phyloP scores from a whole-genome alignment of 2,113 vertebrate genomes.

The Cinclus cinclus region DNA sequence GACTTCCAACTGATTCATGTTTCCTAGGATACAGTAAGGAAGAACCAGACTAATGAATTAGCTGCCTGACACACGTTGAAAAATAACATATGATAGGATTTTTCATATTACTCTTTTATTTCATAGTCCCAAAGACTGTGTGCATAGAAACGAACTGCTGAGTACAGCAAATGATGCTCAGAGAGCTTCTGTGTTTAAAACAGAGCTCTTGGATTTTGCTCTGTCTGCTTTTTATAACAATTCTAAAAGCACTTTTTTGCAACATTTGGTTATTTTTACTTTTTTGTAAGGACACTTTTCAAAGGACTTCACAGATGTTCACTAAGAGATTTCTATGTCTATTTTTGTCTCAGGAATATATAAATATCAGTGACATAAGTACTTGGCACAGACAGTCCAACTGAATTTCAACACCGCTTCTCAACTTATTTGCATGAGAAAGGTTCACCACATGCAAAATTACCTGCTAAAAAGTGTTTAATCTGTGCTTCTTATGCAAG shows the following conservation, averaged over 20 bases:
- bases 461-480: background rate
- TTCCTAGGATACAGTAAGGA: conserved; percentile 1
- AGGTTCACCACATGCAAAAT: background rate
- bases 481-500: background rate
- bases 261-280: background rate
- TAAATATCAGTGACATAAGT: background rate
- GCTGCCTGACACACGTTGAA: background rate
- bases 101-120: background rate
- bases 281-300: background rate
- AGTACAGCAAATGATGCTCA: conserved; percentile 16
- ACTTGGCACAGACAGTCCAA: background rate
- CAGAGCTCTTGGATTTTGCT: background rate
- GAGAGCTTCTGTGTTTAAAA: background rate
- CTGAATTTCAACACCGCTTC: background rate
- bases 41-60: background rate
- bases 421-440: background rate
- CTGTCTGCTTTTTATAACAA: background rate
- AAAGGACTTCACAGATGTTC: background rate
- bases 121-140: background rate
- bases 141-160: conserved; percentile 5
- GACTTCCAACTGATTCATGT: background rate
- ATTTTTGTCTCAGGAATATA: background rate
- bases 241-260: background rate
- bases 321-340: background rate
- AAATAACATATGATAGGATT: background rate